A percentile compares a stretch with the other conserved stretches of the same genome.
Conservation (phyloP, 1,140 invertebrate species). For the Drosophila sp. region DNA sequence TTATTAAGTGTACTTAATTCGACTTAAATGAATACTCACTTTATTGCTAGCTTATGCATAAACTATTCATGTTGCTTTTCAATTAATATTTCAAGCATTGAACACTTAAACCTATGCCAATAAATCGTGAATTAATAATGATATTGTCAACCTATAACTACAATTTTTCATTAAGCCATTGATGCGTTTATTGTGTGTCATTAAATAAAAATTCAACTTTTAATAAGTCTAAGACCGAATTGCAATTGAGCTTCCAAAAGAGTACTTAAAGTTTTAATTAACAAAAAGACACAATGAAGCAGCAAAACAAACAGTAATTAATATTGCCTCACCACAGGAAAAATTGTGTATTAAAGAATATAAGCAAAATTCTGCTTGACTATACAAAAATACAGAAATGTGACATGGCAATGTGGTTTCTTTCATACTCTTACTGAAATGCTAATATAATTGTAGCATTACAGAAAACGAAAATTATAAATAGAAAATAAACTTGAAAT, state of each 20-base stretch:
- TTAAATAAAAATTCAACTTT: constrained; percentile 38
- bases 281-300: constrained; percentile 34
- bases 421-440: constrained; percentile 1
- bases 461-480: no score
- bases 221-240: constrained; percentile 39
- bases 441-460: background rate
- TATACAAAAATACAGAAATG: constrained; percentile 30
- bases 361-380: background rate
- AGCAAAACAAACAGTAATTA: constrained; percentile 50
- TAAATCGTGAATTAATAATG: constrained; percentile 7
- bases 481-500: background rate
- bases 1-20: no score
- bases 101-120: background rate
- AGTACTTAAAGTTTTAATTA: constrained; percentile 48
- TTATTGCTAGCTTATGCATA: background rate
- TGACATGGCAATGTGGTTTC: constrained; percentile 13
- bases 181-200: constrained; percentile 20
- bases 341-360: constrained; percentile 8
- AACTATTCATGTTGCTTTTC: background rate
- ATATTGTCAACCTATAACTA: background rate
- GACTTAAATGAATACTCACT: background rate
- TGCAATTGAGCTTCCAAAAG: constrained; percentile 21
- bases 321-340: constrained; percentile 7
- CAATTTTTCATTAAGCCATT: constrained; percentile 1
- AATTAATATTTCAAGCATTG: background rate